These are phyloP conservation scores for Mormyrus lacerda DNA, from an alignment of 2,113 vertebrate genomes.

Conservation along the genomic window DNA sequence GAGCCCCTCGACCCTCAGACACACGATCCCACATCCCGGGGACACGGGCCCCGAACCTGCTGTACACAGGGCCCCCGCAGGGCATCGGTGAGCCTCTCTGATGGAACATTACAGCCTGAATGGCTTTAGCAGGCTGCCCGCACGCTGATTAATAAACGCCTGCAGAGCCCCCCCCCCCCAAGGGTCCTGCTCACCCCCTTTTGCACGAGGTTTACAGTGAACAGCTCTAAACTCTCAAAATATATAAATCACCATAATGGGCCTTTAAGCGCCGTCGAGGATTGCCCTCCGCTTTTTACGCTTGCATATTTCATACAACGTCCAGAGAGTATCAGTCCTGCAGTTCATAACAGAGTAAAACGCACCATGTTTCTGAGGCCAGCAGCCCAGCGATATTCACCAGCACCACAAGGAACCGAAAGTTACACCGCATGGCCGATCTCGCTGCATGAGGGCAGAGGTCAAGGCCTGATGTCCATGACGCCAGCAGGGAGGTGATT, in stretches of 20 bases:
- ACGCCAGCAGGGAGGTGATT: neutral
- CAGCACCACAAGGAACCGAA: neutral
- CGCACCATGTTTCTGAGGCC: neutral
- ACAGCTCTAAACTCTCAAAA: conserved; percentile 27
- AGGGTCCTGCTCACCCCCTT: conserved; percentile 28
- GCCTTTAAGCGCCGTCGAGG: conserved; percentile 26
- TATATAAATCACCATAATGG: conserved; percentile 42
- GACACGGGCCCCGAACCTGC: neutral
- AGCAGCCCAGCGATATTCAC: neutral
- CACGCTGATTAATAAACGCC: conserved; percentile 24
- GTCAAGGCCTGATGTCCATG: neutral
- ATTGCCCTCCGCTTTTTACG: conserved; percentile 20
- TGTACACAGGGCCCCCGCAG: neutral
- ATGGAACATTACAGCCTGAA: conserved; percentile 7
- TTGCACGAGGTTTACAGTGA: conserved; percentile 43
- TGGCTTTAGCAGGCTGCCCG: conserved; percentile 24
- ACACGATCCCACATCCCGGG: neutral
- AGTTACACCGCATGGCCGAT: neutral
- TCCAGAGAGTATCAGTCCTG: neutral
- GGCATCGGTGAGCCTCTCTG: neutral
- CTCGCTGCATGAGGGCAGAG: neutral
- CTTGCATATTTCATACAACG: conserved; percentile 29
- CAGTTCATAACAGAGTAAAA: neutral
- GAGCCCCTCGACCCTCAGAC: neutral
- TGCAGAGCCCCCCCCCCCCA: conserved; percentile 33